Percentiles rank a stretch among this genome's conserved stretches.
These are phyloP conservation scores for Sminthopsis crassicaudata DNA, from an alignment of 2,113 vertebrate species.

Conservation along the genomic window DNA sequence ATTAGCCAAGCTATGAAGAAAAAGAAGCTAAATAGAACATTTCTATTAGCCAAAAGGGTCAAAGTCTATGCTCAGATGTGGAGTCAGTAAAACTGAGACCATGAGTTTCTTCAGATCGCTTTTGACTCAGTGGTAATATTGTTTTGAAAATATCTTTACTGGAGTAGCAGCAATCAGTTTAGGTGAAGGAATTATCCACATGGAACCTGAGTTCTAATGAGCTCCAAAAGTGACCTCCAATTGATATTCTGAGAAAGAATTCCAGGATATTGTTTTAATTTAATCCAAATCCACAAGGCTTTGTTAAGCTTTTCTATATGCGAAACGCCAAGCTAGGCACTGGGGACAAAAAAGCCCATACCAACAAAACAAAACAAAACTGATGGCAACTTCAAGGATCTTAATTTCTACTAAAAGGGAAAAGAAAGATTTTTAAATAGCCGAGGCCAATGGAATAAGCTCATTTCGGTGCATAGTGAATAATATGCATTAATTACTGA, in stretches of 20 bases:
- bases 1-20: constrained; percentile 20
- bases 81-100: neutral
- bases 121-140: neutral
- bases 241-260: neutral
- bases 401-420: neutral
- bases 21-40: constrained; percentile 12
- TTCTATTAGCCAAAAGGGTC: constrained; percentile 6
- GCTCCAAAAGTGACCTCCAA: neutral
- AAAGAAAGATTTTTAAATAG: neutral
- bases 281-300: neutral
- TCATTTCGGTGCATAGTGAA: neutral
- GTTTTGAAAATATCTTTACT: neutral
- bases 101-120: neutral
- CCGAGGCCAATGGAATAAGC: neutral
- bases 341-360: neutral
- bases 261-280: neutral
- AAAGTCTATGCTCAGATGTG: neutral
- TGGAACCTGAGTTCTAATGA: neutral
- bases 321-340: neutral
- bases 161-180: neutral
- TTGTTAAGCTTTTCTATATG: neutral
- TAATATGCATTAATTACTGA: neutral
- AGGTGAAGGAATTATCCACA: neutral
- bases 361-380: neutral
- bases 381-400: neutral